A percentile compares a stretch with the other conserved stretches of the same genome.
phyloP scores from a whole-genome alignment of 1,140 invertebrate genomes.

The Nymphalis io region DNA sequence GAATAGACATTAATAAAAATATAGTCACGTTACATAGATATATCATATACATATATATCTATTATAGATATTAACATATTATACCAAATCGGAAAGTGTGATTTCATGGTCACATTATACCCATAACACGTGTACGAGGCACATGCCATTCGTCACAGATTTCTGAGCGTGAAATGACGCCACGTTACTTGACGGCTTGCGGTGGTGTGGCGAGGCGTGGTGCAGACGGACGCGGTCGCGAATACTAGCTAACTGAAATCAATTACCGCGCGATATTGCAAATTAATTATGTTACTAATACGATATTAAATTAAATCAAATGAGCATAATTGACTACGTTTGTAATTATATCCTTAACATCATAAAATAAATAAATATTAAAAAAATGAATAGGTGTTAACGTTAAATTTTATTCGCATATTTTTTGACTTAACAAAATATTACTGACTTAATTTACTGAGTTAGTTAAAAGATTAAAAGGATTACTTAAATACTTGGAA shows the following conservation, averaged over 20 bases:
- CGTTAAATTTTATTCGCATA: too few relatives aligned
- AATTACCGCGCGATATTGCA: slow-evolving; percentile 53
- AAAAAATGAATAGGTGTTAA: too few relatives aligned
- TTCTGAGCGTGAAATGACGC: slow-evolving; percentile 61
- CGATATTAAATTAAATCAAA: slow-evolving; percentile 45
- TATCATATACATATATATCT: too few relatives aligned
- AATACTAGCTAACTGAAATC: slow-evolving; percentile 53
- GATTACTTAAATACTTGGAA: too few relatives aligned
- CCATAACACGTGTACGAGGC: slow-evolving; percentile 27
- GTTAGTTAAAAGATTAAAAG: too few relatives aligned
- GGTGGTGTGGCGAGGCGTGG: slow-evolving; percentile 51
- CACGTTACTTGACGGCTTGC: slow-evolving; percentile 53
- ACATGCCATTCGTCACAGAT: slow-evolving; percentile 66
- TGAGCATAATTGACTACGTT: slow-evolving; percentile 30
- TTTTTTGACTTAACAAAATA: too few relatives aligned
- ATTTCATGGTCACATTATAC: slow-evolving; percentile 29
- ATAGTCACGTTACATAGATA: too few relatives aligned
- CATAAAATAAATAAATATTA: slow-evolving; percentile 3
- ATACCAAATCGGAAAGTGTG: background rate
- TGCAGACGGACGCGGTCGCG: slow-evolving; percentile 59
- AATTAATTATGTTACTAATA: slow-evolving; percentile 47
- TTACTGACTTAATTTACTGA: too few relatives aligned
- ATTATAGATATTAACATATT: background rate
- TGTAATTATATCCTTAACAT: slow-evolving; percentile 14
- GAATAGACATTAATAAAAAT: too few relatives aligned